phyloP scores from a whole-genome alignment of 2,113 vertebrate genomes.

The Otus sunia region DNA sequence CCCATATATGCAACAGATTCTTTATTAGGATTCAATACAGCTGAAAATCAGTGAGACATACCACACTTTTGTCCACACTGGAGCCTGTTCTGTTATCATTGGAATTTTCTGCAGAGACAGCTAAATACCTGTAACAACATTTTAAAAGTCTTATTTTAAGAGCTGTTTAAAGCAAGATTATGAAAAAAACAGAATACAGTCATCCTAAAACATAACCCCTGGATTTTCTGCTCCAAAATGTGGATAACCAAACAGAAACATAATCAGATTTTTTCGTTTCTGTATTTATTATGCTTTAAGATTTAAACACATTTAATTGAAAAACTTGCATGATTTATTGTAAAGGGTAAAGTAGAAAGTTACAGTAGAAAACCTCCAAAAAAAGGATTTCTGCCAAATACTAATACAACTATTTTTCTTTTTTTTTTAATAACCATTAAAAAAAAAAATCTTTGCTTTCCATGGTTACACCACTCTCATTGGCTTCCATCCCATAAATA shows the following conservation, averaged over 20 bases:
- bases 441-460: neutral
- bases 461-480: constrained; percentile 35
- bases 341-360: neutral
- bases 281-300: neutral
- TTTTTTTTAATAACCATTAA: neutral
- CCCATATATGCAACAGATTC: neutral
- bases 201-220: neutral
- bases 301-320: neutral
- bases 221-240: neutral
- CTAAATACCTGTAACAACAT: constrained; percentile 72
- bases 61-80: constrained; percentile 91
- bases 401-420: neutral
- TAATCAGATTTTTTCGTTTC: neutral
- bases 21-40: neutral
- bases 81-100: constrained; percentile 87
- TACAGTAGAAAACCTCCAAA: neutral
- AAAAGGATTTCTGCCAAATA: constrained; percentile 14
- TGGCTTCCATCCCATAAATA: constrained; percentile 48
- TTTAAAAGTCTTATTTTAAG: neutral
- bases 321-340: neutral
- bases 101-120: constrained; percentile 77
- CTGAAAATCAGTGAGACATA: constrained; percentile 72
- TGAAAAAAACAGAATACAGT: neutral
- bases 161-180: neutral
- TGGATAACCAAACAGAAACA: neutral